These are phyloP conservation scores for Labeo catla DNA, from an alignment of 2,113 vertebrate genomes.

Conservation along the genomic window DNA sequence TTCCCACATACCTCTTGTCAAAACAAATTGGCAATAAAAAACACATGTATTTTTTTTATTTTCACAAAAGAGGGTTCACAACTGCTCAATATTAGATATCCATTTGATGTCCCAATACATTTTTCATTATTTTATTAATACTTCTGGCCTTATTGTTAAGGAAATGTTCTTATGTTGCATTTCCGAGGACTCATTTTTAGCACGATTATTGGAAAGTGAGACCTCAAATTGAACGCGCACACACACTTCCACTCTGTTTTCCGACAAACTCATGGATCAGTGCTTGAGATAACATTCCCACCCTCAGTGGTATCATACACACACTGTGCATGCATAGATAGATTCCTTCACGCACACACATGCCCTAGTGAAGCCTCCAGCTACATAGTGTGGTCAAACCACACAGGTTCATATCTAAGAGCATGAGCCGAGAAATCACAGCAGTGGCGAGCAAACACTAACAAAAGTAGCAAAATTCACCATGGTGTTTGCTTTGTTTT, in stretches of 20 bases:
- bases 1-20: background rate
- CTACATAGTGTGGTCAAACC: slow-evolving; percentile 28
- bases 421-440: background rate
- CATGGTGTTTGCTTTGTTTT: background rate
- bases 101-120: background rate
- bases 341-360: background rate
- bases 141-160: background rate
- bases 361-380: background rate
- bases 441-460: background rate
- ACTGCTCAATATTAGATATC: background rate
- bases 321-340: background rate
- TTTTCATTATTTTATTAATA: background rate
- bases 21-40: background rate
- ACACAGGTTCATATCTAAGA: background rate
- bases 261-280: slow-evolving; percentile 35
- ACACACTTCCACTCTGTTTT: slow-evolving; percentile 28
- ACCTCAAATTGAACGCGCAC: background rate
- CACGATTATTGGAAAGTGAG: slow-evolving; percentile 3
- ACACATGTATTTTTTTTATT: background rate
- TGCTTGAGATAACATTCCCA: slow-evolving; percentile 38
- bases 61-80: background rate
- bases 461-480: background rate
- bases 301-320: slow-evolving; percentile 19
- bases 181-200: background rate
- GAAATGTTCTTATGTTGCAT: rapidly evolving